phyloP scores from a whole-genome alignment of 1,140 invertebrate species.

The Solen grandis region DNA sequence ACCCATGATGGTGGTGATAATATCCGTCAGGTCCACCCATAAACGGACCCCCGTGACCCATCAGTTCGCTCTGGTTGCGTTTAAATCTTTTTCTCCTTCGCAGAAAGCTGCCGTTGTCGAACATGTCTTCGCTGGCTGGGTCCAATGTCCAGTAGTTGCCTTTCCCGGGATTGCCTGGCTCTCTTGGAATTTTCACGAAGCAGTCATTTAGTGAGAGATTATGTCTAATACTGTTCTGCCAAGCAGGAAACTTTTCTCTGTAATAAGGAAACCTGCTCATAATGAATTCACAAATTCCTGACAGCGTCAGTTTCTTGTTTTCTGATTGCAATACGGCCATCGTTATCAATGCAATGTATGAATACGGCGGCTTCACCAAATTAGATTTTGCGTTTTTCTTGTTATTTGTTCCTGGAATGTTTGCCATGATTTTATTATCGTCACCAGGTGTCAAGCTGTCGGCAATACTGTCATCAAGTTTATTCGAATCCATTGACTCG shows the following conservation, averaged over 20 bases:
- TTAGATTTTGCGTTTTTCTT: conserved; percentile 66
- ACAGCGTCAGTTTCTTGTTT: conserved; percentile 96
- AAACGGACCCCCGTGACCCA: conserved; percentile 71
- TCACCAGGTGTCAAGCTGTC: conserved; percentile 28
- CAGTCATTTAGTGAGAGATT: conserved; percentile 99
- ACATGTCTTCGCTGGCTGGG: conserved; percentile 98
- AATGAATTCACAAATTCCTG: conserved; percentile 99
- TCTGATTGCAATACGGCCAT: conserved; percentile 99
- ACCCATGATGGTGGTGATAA: conserved; percentile 70
- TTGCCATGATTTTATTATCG: conserved; percentile 33
- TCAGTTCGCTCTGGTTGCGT: conserved; percentile 84
- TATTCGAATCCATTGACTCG: conserved; percentile 18
- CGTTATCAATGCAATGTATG: conserved; percentile 98
- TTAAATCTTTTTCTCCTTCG: conserved; percentile 97
- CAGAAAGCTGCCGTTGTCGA: conserved; percentile 99
- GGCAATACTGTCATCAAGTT: conserved; percentile 43
- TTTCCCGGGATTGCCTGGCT: conserved; percentile 97
- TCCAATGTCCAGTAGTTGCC: conserved; percentile 99
- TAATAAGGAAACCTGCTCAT: conserved; percentile 95
- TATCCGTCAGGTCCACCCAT: conserved; percentile 72
- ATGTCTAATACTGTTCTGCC: conserved; percentile 95
- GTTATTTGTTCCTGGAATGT: conserved; percentile 50
- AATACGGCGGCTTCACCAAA: conserved; percentile 96
- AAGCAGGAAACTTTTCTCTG: conserved; percentile 81
- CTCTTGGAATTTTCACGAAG: conserved; percentile 98